phyloP scores from a whole-genome alignment of 2,113 vertebrate genomes.

The Apistogramma diplotaenia region DNA sequence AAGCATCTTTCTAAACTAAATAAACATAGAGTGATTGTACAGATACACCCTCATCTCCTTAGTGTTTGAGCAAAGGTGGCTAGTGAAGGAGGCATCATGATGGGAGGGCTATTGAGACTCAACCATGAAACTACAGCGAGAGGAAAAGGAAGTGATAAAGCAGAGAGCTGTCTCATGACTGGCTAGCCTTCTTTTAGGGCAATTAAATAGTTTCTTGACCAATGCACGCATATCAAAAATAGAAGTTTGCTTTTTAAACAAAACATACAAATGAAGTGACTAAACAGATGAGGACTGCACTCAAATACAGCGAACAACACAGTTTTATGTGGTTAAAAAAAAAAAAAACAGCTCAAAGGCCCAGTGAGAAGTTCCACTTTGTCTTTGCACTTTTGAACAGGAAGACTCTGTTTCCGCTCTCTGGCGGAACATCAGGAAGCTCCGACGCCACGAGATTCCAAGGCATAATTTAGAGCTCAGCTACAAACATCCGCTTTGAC shows the following conservation, averaged over 20 bases:
- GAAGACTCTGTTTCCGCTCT: slow-evolving; percentile 69
- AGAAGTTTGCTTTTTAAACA: not conserved
- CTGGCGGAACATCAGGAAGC: slow-evolving; percentile 63
- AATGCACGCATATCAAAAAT: not conserved
- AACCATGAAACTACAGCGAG: not conserved
- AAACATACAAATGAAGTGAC: not conserved
- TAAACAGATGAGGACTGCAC: not conserved
- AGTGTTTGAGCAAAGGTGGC: not conserved
- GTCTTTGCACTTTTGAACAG: slow-evolving; percentile 57
- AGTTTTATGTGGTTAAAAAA: not conserved
- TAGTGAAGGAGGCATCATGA: not conserved
- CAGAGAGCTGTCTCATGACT: not conserved
- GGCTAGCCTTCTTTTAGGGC: slow-evolving; percentile 7
- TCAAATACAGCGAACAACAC: not conserved
- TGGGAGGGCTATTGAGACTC: slow-evolving; percentile 16
- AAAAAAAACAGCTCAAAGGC: not conserved
- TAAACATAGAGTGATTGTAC: too few relatives aligned
- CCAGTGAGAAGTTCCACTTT: not conserved
- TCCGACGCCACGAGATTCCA: slow-evolving; percentile 43
- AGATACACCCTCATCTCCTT: too few relatives aligned
- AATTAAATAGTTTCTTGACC: not conserved
- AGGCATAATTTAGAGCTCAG: slow-evolving; percentile 38
- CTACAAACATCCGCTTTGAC: slow-evolving; percentile 50
- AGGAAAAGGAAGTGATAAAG: slow-evolving; percentile 57
- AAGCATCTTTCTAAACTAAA: not conserved